Conservation (phyloP, 2,113 vertebrate genomes). For the Parotia lawesii region DNA sequence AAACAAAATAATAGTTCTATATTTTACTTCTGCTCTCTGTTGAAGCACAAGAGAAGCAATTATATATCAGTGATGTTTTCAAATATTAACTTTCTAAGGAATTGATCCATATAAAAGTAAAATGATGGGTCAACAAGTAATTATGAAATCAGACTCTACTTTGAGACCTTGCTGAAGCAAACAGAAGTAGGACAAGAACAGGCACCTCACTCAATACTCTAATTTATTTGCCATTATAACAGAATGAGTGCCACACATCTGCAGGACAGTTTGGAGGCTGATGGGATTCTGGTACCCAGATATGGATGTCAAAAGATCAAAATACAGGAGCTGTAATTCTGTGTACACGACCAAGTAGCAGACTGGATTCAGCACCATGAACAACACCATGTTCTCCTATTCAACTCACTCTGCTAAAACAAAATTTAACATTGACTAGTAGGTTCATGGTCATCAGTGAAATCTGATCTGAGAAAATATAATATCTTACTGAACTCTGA, state of each 20-base stretch:
- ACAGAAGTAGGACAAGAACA: not conserved
- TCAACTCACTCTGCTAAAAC: not conserved
- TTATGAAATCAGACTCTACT: not conserved
- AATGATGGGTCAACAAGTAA: not conserved
- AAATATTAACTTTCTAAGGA: not conserved
- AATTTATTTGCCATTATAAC: not conserved
- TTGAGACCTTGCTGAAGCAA: not conserved
- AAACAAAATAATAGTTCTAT: not conserved
- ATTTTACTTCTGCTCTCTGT: not conserved
- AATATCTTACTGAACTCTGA: not conserved
- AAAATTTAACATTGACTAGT: not conserved
- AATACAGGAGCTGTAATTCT: not conserved
- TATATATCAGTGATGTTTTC: not conserved
- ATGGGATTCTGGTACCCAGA: not conserved
- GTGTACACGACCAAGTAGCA: not conserved
- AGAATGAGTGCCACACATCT: not conserved
- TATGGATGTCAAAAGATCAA: not conserved
- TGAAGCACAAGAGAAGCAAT: not conserved
- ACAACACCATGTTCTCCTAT: not conserved
- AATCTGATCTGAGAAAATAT: not conserved
- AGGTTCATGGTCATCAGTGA: not conserved
- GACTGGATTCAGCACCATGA: constrained; percentile 30
- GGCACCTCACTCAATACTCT: not conserved
- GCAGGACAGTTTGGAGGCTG: not conserved
- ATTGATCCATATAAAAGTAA: not conserved